These are phyloP conservation scores for Eueremaeus valkanovi DNA, from an alignment of 2,888 invertebrate genomes.

Conservation along the genomic window DNA sequence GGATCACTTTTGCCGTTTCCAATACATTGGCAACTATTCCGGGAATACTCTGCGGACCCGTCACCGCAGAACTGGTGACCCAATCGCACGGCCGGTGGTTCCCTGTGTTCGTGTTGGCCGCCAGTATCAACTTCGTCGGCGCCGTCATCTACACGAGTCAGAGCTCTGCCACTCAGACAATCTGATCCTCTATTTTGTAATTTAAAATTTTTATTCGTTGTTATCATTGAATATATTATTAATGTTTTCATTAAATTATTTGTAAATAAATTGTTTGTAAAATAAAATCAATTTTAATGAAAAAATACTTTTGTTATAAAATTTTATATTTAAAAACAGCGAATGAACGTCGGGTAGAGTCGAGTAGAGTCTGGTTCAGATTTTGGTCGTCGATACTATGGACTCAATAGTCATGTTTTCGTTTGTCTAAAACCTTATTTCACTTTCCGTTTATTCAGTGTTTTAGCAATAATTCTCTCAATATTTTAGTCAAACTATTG, in stretches of 20 bases:
- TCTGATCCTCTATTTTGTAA: background rate
- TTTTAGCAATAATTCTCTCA: too few species aligned
- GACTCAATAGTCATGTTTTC: too few species aligned
- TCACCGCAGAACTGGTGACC: conserved; percentile 68
- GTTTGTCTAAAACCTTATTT: too few species aligned
- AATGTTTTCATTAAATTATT: conserved; percentile 26
- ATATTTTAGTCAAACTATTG: too few species aligned
- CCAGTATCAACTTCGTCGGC: conserved; percentile 66
- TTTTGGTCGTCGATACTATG: too few species aligned
- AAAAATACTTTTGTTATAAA: too few species aligned
- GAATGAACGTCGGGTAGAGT: too few species aligned
- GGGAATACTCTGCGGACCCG: conserved; percentile 69
- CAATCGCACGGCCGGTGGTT: conserved; percentile 68
- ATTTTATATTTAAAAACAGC: too few species aligned
- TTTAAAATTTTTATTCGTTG: background rate
- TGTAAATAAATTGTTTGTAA: conserved; percentile 23
- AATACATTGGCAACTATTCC: conserved; percentile 72
- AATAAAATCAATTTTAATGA: background rate
- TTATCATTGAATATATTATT: conserved; percentile 8
- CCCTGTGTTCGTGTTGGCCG: conserved; percentile 68
- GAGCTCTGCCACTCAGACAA: conserved; percentile 43
- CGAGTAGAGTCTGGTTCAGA: too few species aligned
- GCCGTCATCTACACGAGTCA: conserved; percentile 69
- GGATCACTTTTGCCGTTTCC: conserved; percentile 69
- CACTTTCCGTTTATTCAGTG: too few species aligned